Percentiles rank a stretch among this genome's conserved stretches.
Conservation (phyloP, 2,113 vertebrate species). For the Sander vitreus region DNA sequence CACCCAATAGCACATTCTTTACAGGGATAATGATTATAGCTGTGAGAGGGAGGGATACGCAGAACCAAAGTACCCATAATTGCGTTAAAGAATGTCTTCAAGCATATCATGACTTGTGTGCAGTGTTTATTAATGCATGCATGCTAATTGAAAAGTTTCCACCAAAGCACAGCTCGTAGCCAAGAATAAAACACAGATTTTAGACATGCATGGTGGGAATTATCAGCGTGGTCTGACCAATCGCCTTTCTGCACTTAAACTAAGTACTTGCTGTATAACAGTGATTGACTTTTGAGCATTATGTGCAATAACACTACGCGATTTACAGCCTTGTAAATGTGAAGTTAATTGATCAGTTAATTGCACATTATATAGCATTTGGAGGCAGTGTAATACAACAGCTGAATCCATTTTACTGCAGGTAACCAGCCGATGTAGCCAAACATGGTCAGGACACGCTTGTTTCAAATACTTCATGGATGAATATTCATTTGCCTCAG, state of each 20-base stretch:
- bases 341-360: constrained; percentile 74
- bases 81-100: constrained; percentile 46
- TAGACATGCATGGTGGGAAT: constrained; percentile 17
- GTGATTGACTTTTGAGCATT: constrained; percentile 42
- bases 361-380: constrained; percentile 56
- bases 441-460: constrained; percentile 2
- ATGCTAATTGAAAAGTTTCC: constrained; percentile 51
- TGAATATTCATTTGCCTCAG: constrained; percentile 3
- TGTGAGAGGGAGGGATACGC: constrained; percentile 15
- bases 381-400: constrained; percentile 33
- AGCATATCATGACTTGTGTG: constrained; percentile 47
- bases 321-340: constrained; percentile 61
- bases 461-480: constrained; percentile 34
- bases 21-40: constrained; percentile 33
- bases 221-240: background rate
- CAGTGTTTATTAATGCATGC: constrained; percentile 51
- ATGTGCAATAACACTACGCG: constrained; percentile 48
- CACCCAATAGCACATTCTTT: constrained; percentile 26
- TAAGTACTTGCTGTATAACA: constrained; percentile 10
- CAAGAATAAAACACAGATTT: constrained; percentile 5
- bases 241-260: constrained; percentile 18
- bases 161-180: constrained; percentile 13
- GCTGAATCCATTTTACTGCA: constrained; percentile 59
- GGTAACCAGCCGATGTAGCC: constrained; percentile 29
- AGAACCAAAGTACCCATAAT: constrained; percentile 34